Evolutionary conservation across 2,113 vertebrate species (phyloP).

Genomic region (Rattus rattus): DNA sequence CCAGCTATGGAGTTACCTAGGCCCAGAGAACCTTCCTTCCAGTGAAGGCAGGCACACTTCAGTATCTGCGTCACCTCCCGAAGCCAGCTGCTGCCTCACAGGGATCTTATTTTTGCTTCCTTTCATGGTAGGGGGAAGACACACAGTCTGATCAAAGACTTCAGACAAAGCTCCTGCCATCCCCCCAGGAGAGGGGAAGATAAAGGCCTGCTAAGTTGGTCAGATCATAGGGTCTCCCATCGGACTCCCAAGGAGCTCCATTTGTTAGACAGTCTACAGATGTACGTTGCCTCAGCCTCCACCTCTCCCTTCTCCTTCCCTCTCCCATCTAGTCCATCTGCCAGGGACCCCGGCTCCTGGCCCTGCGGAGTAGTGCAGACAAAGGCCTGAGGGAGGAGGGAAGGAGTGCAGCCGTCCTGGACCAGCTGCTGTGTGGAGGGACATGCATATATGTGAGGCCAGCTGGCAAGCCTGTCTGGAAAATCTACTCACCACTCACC

Average conservation of each 20-base stretch:
- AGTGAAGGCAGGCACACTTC: not conserved
- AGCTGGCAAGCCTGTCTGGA: not conserved
- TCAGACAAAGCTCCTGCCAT: not conserved
- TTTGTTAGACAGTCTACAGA: not conserved
- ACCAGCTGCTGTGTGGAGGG: not conserved
- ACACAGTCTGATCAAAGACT: slow-evolving; percentile 10
- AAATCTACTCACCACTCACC: not conserved
- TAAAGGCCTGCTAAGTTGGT: slow-evolving; percentile 7
- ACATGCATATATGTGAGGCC: not conserved
- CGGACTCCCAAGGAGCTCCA: not conserved
- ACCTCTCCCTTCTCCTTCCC: not conserved
- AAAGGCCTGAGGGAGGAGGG: not conserved
- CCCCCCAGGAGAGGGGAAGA: not conserved
- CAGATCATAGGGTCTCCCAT: not conserved
- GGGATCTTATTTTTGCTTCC: not conserved
- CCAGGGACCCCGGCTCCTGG: not conserved
- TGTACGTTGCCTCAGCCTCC: not conserved
- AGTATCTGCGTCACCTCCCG: rapidly evolving
- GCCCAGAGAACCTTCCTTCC: not conserved
- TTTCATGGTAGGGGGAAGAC: not conserved
- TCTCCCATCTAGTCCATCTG: not conserved
- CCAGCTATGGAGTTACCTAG: not conserved
- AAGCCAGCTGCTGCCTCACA: not conserved
- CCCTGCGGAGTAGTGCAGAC: not conserved
- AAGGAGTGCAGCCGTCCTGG: not conserved